Evolutionary conservation across 2,888 invertebrate species (phyloP).

Genomic region (Macrosiphum euphorbiae): DNA sequence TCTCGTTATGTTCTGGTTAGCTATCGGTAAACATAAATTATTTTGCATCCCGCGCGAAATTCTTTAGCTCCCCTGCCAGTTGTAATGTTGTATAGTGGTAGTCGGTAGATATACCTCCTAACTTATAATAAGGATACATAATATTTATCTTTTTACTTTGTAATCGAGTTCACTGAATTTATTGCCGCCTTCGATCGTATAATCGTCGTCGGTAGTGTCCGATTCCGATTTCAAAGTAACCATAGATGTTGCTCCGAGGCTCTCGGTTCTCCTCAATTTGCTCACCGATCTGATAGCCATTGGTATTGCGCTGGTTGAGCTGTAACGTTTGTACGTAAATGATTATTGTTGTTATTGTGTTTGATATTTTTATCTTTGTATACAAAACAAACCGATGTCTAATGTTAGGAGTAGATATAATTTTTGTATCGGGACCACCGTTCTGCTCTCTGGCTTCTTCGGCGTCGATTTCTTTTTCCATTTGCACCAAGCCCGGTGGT

Average conservation of each 20-base stretch:
- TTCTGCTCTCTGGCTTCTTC: conserved; percentile 71
- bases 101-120: too few relatives aligned
- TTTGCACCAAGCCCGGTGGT: conserved; percentile 84
- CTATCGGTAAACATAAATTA: not conserved
- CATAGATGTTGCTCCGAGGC: conserved; percentile 52
- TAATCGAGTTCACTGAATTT: conserved; percentile 45
- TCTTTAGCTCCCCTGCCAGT: not conserved
- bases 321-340: not conserved
- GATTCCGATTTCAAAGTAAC: conserved; percentile 58
- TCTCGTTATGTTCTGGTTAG: not conserved
- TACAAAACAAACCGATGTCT: conserved; percentile 40
- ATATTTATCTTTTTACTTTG: conserved; percentile 22
- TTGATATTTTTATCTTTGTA: not conserved
- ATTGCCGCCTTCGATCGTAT: conserved; percentile 35
- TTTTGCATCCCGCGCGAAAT: not conserved
- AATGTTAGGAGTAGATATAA: conserved; percentile 19
- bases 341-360: too few relatives aligned
- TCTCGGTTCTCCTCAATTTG: conserved; percentile 58
- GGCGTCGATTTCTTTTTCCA: conserved; percentile 90
- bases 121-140: not conserved
- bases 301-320: conserved; percentile 59
- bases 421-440: not conserved
- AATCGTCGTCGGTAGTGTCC: conserved; percentile 58
- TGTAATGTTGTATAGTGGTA: too few relatives aligned
- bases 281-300: conserved; percentile 56